These are phyloP conservation scores for Tachysurus fulvidraco DNA, from an alignment of 2,113 vertebrate species.

Conservation along the genomic window DNA sequence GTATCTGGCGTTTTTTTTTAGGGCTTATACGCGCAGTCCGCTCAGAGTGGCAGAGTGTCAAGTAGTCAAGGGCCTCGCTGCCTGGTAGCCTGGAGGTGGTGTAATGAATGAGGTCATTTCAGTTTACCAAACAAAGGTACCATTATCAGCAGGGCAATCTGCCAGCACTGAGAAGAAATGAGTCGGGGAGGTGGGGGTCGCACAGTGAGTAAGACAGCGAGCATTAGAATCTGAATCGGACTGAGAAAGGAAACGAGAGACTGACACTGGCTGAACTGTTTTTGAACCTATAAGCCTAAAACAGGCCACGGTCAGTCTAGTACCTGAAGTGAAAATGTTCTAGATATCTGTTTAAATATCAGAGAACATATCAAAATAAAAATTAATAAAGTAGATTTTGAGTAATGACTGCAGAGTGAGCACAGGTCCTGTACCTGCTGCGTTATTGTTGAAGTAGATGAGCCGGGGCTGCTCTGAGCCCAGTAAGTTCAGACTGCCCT, in stretches of 20 bases:
- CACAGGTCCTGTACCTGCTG: constrained; percentile 73
- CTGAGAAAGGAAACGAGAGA: background rate
- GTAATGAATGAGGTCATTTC: constrained; percentile 49
- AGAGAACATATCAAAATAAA: background rate
- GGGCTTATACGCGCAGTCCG: background rate
- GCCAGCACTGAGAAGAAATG: constrained; percentile 35
- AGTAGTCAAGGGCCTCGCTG: background rate
- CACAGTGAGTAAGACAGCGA: background rate
- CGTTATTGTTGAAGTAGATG: constrained; percentile 88
- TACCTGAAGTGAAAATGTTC: background rate
- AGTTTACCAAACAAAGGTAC: constrained; percentile 47
- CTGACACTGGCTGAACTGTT: background rate
- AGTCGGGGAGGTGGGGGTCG: background rate
- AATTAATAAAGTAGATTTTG: background rate
- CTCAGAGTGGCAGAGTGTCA: background rate
- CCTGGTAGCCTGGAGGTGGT: constrained; percentile 32
- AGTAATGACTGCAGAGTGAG: background rate
- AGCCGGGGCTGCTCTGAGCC: constrained; percentile 86
- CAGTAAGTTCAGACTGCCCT: constrained; percentile 89
- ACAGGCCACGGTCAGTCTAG: background rate
- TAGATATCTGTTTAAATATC: background rate
- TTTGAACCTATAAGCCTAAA: background rate
- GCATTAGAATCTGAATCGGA: background rate
- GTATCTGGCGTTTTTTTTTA: background rate
- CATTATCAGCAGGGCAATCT: constrained; percentile 48